These are phyloP conservation scores for Aporophyla lueneburgensis DNA, from an alignment of 2,888 invertebrate genomes.

Conservation along the genomic window DNA sequence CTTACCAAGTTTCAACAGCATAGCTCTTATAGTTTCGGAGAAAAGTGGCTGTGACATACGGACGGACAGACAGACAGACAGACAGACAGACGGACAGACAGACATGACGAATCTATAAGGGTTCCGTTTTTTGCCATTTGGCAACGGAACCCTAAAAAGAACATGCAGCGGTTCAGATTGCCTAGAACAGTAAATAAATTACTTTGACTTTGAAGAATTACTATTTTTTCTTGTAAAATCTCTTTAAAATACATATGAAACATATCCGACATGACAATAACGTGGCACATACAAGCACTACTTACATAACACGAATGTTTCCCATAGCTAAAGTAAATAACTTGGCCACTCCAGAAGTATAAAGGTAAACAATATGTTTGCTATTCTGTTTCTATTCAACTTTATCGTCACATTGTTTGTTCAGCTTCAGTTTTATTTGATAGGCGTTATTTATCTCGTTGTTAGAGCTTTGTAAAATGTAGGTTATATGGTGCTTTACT, in stretches of 20 bases:
- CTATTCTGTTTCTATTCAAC: slow-evolving; percentile 50
- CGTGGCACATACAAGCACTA: slow-evolving; percentile 24
- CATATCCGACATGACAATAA: slow-evolving; percentile 31
- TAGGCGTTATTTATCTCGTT: slow-evolving; percentile 48
- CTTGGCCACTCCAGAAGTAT: slow-evolving; percentile 51
- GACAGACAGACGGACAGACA: too few relatives aligned
- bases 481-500: not conserved
- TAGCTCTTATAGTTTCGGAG: too few relatives aligned
- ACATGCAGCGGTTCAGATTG: not conserved
- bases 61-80: too few relatives aligned
- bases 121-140: too few relatives aligned
- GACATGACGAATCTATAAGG: too few relatives aligned
- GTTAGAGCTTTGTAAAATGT: slow-evolving; percentile 15
- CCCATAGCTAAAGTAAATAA: slow-evolving; percentile 49
- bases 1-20: too few relatives aligned
- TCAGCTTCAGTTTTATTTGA: slow-evolving; percentile 53
- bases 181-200: not conserved
- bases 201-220: not conserved
- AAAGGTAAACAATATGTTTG: slow-evolving; percentile 62
- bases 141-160: too few relatives aligned
- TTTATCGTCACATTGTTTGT: slow-evolving; percentile 54
- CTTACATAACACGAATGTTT: slow-evolving; percentile 43
- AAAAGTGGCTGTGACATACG: too few relatives aligned
- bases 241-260: slow-evolving; percentile 13
- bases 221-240: not conserved